Percentiles rank a stretch among this genome's conserved stretches.
Evolutionary conservation across 2,888 invertebrate species (phyloP).

Genomic region (Coelopa pilipes): DNA sequence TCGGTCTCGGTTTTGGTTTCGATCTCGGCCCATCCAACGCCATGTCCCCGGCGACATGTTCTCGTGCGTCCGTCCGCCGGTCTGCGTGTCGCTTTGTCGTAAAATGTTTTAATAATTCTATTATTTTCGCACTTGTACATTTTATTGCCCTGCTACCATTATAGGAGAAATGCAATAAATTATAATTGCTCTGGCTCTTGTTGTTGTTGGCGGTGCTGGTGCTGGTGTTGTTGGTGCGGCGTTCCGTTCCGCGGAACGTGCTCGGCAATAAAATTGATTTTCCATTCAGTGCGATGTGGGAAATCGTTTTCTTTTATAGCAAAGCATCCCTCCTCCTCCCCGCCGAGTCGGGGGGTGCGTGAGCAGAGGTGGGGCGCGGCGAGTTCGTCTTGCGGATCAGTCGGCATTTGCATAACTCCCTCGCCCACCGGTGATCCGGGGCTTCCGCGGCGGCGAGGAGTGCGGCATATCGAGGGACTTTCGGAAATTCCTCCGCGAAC

Average conservation of each 20-base stretch:
- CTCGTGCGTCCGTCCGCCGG: not conserved
- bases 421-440: not conserved
- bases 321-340: too few relatives aligned
- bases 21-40: too few relatives aligned
- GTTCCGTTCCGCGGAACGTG: not conserved
- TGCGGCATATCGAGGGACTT: not conserved
- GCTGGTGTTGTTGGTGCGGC: too few relatives aligned
- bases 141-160: not conserved
- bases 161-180: slow-evolving; percentile 19
- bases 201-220: not conserved
- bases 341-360: too few relatives aligned
- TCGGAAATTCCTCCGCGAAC: not conserved
- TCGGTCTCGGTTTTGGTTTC: too few relatives aligned
- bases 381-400: too few relatives aligned
- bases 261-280: not conserved
- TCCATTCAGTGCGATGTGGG: too few relatives aligned
- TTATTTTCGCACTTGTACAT: slow-evolving; percentile 25
- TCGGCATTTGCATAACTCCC: not conserved
- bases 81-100: slow-evolving; percentile 5
- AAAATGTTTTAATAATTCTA: slow-evolving; percentile 28
- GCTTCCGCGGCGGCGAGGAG: not conserved
- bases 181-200: slow-evolving; percentile 10
- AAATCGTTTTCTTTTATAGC: too few relatives aligned
- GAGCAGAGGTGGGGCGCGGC: too few relatives aligned
- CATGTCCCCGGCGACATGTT: too few relatives aligned